A percentile compares a stretch with the other conserved stretches of the same genome.
phyloP scores from a whole-genome alignment of 2,113 vertebrate species.

The Clarias gariepinus region DNA sequence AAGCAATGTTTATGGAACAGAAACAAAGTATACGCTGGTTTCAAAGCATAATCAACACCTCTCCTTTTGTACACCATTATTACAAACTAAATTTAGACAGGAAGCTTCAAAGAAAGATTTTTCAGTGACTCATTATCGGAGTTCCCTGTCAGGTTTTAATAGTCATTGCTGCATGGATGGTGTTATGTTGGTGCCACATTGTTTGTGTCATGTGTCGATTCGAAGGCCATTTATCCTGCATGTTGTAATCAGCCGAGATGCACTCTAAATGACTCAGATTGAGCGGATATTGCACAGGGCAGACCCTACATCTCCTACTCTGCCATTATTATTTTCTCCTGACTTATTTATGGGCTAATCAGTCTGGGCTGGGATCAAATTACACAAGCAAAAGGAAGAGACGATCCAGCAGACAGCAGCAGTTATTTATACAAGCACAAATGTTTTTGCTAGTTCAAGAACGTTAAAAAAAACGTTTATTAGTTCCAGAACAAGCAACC shows the following conservation, averaged over 20 bases:
- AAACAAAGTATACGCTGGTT: not conserved
- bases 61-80: not conserved
- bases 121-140: conserved; percentile 15
- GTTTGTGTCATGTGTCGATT: conserved; percentile 49
- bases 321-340: conserved; percentile 41
- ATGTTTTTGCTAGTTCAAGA: not conserved
- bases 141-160: not conserved
- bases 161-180: not conserved
- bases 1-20: conserved; percentile 3
- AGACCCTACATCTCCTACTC: conserved; percentile 18
- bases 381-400: conserved; percentile 36
- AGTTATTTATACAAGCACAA: not conserved
- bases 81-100: not conserved
- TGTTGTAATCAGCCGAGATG: conserved; percentile 35
- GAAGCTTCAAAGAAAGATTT: not conserved
- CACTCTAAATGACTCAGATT: conserved; percentile 33
- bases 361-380: conserved; percentile 50
- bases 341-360: conserved; percentile 53
- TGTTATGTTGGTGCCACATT: conserved; percentile 32
- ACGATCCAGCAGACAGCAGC: not conserved
- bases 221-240: conserved; percentile 43
- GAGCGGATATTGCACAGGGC: not conserved
- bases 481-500: not conserved
- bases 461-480: not conserved
- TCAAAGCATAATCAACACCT: not conserved